Base-by-base conservation (phyloP, 2,888 invertebrate species). In the Drosophila peninsularis region DNA sequence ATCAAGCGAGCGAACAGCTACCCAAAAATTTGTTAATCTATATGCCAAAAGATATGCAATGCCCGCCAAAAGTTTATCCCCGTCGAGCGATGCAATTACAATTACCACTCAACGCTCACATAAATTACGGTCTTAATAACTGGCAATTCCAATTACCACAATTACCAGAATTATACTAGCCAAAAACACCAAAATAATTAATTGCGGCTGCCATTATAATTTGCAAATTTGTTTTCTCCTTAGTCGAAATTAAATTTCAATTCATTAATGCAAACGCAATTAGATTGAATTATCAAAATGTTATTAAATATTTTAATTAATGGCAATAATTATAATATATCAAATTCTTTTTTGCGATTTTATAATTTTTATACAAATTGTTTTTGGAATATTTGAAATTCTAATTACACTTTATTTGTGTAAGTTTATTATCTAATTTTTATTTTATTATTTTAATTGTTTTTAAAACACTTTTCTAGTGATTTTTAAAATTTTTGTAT, bases 111-210 rank as follows among this genome's bases (percentile, higher is more conserved):
- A 24, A 45, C 24, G 21, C 36, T 9, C 42, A 57, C 60, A 70
- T 67, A 73, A 82, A 75, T 78, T 75, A 71, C 62, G 45, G 53
- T 44, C 69, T 79, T 72, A 84, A 74, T 76, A 74, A 44, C 44
- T 24, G 32, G 66, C 63, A 52, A 64, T 50, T 37, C 17, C 17
- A 32, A 32, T 44, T 37, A 52, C 21, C 21, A 24, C 52, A 50
- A 50, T 50, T 50, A 44, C 17, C 56, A 30, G 30, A 45, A 56
- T 36, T 44, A 24, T 41, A 17, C 19, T 30, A 17, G 39, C 30
- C 41, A 5, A 41, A 37, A 49, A 30, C 1, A 30, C 30, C 10
- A 17, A 17, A 50, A 39, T 27, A 11, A 27, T n/a, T n/a, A 56
- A 45, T 27, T 62, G 57, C 11, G 34, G 41, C 27, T 41, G 21